These are phyloP conservation scores for Camelus dromedarius DNA, from an alignment of 2,113 vertebrate species.

Conservation along the genomic window DNA sequence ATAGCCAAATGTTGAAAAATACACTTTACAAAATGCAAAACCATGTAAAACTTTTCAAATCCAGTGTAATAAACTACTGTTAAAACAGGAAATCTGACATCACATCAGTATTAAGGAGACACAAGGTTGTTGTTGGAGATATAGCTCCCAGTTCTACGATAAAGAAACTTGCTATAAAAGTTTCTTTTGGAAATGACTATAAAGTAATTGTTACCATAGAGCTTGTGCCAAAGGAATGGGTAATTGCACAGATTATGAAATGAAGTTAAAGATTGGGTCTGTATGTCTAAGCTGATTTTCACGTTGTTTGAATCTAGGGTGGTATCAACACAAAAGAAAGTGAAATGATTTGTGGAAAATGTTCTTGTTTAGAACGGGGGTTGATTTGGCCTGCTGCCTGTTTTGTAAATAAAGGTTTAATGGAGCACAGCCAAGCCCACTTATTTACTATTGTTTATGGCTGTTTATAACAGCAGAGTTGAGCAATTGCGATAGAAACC, in stretches of 20 bases:
- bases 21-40: not conserved
- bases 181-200: not conserved
- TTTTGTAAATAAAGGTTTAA: not conserved
- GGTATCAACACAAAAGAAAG: not conserved
- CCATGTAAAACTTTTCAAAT: slow-evolving; percentile 4
- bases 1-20: slow-evolving; percentile 39
- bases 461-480: not conserved
- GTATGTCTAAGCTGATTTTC: not conserved
- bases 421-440: not conserved
- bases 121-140: not conserved
- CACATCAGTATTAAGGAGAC: not conserved
- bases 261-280: not conserved
- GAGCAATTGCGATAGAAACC: not conserved
- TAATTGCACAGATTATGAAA: not conserved
- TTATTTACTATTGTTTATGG: not conserved
- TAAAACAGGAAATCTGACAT: not conserved
- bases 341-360: not conserved
- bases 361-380: not conserved
- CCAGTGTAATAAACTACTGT: not conserved
- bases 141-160: not conserved
- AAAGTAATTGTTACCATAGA: not conserved
- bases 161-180: not conserved
- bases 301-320: not conserved
- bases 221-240: not conserved
- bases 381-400: not conserved